Conservation (phyloP, 1,140 invertebrate species). For the Papilio aristodemus region DNA sequence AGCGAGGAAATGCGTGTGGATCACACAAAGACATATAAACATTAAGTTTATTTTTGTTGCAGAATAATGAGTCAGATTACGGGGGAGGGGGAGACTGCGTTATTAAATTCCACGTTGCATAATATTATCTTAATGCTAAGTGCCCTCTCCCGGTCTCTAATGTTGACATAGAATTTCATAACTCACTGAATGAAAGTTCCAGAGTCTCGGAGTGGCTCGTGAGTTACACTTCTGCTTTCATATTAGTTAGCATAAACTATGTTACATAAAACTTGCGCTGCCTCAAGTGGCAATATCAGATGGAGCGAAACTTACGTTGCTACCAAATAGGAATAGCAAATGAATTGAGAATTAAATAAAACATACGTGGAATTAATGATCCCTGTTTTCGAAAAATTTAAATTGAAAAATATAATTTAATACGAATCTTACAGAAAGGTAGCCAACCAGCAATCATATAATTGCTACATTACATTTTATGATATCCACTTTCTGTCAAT, state of each 20-base stretch:
- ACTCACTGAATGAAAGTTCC: constrained; percentile 28
- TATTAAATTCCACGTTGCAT: constrained; percentile 32
- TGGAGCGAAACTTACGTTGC: neutral
- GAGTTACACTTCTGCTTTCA: constrained; percentile 23
- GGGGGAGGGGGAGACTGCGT: neutral
- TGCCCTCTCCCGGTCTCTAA: constrained; percentile 17
- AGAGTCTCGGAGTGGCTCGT: constrained; percentile 21
- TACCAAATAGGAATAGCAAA: neutral
- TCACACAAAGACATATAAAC: too few species aligned
- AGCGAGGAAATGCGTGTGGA: too few species aligned
- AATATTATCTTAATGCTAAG: constrained; percentile 34
- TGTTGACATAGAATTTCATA: constrained; percentile 33
- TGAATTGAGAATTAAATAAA: neutral
- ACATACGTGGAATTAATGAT: too few species aligned
- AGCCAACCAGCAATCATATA: too few species aligned
- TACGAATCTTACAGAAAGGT: too few species aligned
- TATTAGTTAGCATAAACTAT: constrained; percentile 30
- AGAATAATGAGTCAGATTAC: neutral
- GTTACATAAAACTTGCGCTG: constrained; percentile 5
- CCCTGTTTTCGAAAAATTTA: too few species aligned
- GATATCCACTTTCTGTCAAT: too few species aligned
- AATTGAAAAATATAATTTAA: too few species aligned
- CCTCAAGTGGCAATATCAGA: constrained; percentile 8
- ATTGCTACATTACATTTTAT: too few species aligned
- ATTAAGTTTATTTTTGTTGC: constrained; percentile 4